Evolutionary conservation across 2,113 vertebrate genomes (phyloP).

Genomic region (Anolis sagrei): DNA sequence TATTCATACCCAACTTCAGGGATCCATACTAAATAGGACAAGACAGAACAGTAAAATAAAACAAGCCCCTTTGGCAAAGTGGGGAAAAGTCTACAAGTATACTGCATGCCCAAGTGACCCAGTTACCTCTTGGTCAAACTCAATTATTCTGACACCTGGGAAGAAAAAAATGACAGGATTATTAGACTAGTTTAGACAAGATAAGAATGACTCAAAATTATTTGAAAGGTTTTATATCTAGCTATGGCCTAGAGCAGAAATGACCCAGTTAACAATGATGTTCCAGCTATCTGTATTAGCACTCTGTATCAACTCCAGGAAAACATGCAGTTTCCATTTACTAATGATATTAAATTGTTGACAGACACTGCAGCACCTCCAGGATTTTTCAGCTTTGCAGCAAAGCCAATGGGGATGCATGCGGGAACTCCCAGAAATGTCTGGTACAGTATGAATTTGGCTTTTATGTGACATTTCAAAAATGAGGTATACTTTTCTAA

Average conservation of each 20-base stretch:
- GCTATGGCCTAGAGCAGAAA: constrained; percentile 28
- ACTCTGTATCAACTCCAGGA: not conserved
- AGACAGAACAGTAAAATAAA: not conserved
- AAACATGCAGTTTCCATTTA: constrained; percentile 43
- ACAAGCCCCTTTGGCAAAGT: accelerated
- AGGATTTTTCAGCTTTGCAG: constrained; percentile 49
- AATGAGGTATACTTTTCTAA: constrained; percentile 40
- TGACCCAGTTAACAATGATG: constrained; percentile 38
- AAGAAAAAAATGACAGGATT: constrained; percentile 4
- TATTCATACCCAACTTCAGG: not conserved
- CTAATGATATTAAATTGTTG: constrained; percentile 56
- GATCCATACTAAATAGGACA: not conserved
- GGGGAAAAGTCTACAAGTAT: accelerated
- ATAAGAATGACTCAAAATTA: not conserved
- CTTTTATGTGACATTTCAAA: constrained; percentile 40
- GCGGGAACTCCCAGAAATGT: constrained; percentile 17
- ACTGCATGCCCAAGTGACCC: not conserved
- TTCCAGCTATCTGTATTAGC: accelerated
- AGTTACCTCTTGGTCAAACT: constrained; percentile 24
- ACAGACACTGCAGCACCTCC: accelerated
- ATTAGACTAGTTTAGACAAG: constrained; percentile 31
- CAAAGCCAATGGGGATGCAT: constrained; percentile 30
- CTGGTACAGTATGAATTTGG: not conserved
- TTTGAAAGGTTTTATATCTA: constrained; percentile 5
- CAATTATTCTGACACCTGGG: constrained; percentile 42